Evolutionary conservation across 2,888 invertebrate genomes (phyloP).

Genomic region (Epsilonema sp.): DNA sequence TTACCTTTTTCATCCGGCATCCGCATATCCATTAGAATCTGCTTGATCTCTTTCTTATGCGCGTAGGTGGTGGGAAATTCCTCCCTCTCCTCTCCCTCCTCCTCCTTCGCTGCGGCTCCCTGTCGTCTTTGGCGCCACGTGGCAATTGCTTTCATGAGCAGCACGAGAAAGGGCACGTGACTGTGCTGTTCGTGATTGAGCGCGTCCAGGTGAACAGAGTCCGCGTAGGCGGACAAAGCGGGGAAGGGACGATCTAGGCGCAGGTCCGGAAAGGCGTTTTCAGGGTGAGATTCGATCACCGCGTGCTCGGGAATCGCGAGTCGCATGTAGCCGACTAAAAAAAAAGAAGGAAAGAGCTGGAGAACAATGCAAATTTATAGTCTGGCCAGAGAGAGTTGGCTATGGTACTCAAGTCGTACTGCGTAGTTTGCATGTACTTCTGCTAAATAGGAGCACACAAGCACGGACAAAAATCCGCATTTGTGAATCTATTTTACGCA

Average conservation of each 20-base stretch:
- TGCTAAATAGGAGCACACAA: too few relatives aligned
- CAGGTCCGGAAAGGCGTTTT: slow-evolving; percentile 63
- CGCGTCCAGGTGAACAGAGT: slow-evolving; percentile 42
- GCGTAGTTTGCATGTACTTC: too few relatives aligned
- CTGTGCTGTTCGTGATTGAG: slow-evolving; percentile 54
- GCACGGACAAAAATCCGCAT: too few relatives aligned
- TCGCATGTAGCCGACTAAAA: slow-evolving; percentile 51
- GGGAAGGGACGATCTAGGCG: slow-evolving; percentile 68
- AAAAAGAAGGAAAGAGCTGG: too few relatives aligned
- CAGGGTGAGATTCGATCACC: slow-evolving; percentile 81
- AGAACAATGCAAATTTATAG: too few relatives aligned
- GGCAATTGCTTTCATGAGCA: slow-evolving; percentile 41
- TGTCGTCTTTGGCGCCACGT: slow-evolving; percentile 45
- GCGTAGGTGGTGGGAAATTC: slow-evolving; percentile 28
- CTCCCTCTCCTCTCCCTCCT: too few relatives aligned
- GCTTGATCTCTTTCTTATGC: slow-evolving; percentile 31
- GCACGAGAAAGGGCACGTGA: slow-evolving; percentile 39
- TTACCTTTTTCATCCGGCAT: slow-evolving; percentile 30
- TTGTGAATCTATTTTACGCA: too few relatives aligned
- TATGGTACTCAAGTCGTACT: too few relatives aligned
- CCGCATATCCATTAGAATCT: slow-evolving; percentile 16
- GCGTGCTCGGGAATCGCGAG: slow-evolving; percentile 30
- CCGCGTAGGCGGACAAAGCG: slow-evolving; percentile 37
- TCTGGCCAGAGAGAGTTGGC: too few relatives aligned
- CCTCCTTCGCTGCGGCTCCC: slow-evolving; percentile 6